Base-by-base conservation (phyloP, 2,888 invertebrate genomes). In the Meloe dianella region DNA sequence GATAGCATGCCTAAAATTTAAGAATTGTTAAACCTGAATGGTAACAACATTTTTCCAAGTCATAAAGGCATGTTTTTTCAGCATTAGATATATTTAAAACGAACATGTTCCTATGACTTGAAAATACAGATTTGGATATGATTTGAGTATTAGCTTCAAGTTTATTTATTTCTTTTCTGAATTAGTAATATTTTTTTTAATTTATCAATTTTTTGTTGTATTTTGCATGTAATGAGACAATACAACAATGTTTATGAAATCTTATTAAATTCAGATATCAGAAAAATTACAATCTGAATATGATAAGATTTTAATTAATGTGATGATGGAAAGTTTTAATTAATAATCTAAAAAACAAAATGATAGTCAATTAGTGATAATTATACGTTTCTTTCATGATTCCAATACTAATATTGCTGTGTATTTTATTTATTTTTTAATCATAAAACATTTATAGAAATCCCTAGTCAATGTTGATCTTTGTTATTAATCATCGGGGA, bases 81-180 rank as follows among this genome's bases (percentile, higher is more conserved):
- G 41, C 7, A 41, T 41, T 17, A 41, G 17, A 12, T 41, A n/a
- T 7, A n/a, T 7, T 5, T 5, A 41, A 41, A 41, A 17, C 6
- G 17, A 12, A 35, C 35, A 35, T 35, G 41, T 41, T 41, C 41
- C 41, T 41, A 41, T 41, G 41, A 8, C 17, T 5, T 41, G 7
- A 4, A 35, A 1, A 14, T 9, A 47, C 2, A 6, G 10, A 51
- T 51, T 12, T 51, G 4, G 22, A 47, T 4, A 20, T n/a, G 6
- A 51, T 51, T 51, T 9, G 12, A 51, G 51, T 51, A 51, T 24
- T 51, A 51, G 12, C 22, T 51, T 51, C 51, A 51, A 24, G 22
- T 12, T 20, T 3, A 12, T 35, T 9, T 17, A 6, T 41, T 0
- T 51, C 12, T 24, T 22, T 8, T 51, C 10, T 51, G 10, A 51